A percentile compares a stretch with the other conserved stretches of the same genome.
phyloP scores from a whole-genome alignment of 2,797 vertebrate species.

The Acrossocheilus wenchowensis region DNA sequence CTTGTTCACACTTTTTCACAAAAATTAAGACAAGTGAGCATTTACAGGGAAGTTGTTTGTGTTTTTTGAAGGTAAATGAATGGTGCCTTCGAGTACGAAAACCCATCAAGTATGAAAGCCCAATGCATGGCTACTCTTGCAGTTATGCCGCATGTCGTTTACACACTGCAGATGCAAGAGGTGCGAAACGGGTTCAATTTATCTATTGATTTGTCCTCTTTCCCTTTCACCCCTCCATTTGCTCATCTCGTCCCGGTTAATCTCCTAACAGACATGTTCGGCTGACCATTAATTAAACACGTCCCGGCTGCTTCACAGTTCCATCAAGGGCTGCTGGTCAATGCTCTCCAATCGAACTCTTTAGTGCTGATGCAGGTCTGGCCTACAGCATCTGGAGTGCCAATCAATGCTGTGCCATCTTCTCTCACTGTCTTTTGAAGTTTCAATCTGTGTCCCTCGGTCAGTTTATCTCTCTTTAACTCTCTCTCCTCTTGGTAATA shows the following conservation, averaged over 20 bases:
- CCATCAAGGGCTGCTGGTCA: conserved; percentile 63
- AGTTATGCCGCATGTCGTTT: background rate
- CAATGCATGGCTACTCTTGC: background rate
- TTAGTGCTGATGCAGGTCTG: conserved; percentile 65
- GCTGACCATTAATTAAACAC: conserved; percentile 72
- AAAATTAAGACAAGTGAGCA: conserved; percentile 25
- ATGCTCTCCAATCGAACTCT: conserved; percentile 64
- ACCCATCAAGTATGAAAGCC: background rate
- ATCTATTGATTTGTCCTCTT: conserved; percentile 68
- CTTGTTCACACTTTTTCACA: background rate
- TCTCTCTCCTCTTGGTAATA: background rate
- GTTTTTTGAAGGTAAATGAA: background rate
- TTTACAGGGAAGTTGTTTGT: background rate
- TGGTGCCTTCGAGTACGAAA: background rate
- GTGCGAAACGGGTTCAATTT: conserved; percentile 51
- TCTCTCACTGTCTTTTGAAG: conserved; percentile 43
- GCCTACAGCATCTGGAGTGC: conserved; percentile 58
- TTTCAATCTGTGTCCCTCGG: conserved; percentile 54
- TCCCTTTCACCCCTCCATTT: conserved; percentile 42
- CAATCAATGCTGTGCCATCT: conserved; percentile 72
- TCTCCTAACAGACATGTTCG: conserved; percentile 62
- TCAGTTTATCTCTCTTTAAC: conserved; percentile 9
- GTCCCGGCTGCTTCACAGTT: conserved; percentile 46
- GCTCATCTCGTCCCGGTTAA: conserved; percentile 55
- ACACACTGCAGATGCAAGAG: background rate